Conservation (phyloP, 2,113 vertebrate species). For the Heterochromis multidens region DNA sequence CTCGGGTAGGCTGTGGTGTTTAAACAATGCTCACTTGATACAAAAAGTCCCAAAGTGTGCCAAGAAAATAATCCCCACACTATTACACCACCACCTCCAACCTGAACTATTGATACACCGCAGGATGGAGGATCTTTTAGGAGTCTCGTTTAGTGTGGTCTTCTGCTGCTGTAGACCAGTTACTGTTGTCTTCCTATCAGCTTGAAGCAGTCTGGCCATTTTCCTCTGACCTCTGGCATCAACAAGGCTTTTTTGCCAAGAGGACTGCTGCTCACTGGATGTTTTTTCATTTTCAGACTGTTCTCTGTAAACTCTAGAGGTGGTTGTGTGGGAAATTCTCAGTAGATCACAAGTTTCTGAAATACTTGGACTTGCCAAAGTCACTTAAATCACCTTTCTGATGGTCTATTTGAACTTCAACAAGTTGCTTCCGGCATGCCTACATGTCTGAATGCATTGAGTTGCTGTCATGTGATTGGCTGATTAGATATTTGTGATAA, state of each 20-base stretch:
- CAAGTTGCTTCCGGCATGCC: not conserved
- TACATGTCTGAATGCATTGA: not conserved
- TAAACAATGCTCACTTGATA: too few relatives aligned
- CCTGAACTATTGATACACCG: too few relatives aligned
- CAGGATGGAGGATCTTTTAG: too few relatives aligned
- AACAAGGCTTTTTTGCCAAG: too few relatives aligned
- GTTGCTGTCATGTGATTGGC: not conserved
- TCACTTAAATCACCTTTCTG: not conserved
- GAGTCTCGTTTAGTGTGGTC: not conserved
- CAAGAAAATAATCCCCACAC: too few relatives aligned
- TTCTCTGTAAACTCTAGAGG: not conserved
- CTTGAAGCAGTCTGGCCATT: not conserved
- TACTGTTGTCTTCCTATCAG: not conserved
- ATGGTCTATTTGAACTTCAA: not conserved
- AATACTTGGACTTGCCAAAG: not conserved
- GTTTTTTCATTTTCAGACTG: not conserved
- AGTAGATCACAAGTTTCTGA: not conserved
- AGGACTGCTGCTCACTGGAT: too few relatives aligned
- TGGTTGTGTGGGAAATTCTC: not conserved
- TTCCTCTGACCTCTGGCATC: not conserved
- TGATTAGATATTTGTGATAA: too few relatives aligned
- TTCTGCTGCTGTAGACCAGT: not conserved
- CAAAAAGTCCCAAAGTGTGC: too few relatives aligned
- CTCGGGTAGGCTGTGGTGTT: too few relatives aligned
- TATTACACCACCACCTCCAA: too few relatives aligned